Evolutionary conservation across 2,888 invertebrate genomes (phyloP).

Genomic region (Drosophila crucigera): DNA sequence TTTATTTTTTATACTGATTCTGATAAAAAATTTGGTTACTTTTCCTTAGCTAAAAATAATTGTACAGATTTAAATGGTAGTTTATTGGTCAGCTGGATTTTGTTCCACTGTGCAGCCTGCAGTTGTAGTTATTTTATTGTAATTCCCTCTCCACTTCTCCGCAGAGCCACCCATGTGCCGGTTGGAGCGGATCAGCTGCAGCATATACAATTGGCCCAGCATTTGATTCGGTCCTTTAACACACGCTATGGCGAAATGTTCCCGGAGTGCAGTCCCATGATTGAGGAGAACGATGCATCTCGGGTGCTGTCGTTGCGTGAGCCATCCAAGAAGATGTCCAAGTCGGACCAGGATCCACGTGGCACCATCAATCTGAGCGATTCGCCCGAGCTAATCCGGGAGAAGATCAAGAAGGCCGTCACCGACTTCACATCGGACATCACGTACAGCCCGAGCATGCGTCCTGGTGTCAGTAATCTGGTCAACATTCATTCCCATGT

Average conservation of each 20-base stretch:
- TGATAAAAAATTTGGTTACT: too few relatives aligned
- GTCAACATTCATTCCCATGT: slow-evolving; percentile 93
- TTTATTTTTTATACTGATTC: neutral
- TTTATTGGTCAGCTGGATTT: neutral
- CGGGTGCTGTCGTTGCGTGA: slow-evolving; percentile 93
- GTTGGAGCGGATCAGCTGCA: slow-evolving; percentile 97
- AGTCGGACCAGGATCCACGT: slow-evolving; percentile 93
- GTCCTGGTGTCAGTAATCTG: slow-evolving; percentile 96
- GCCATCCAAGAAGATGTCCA: slow-evolving; percentile 98
- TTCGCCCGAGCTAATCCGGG: slow-evolving; percentile 88
- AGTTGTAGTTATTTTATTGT: neutral
- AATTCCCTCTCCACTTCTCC: neutral
- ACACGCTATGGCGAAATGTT: slow-evolving; percentile 91
- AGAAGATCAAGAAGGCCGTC: slow-evolving; percentile 94
- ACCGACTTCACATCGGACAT: slow-evolving; percentile 95
- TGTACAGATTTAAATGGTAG: neutral
- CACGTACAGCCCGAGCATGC: slow-evolving; percentile 90
- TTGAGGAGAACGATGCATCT: slow-evolving; percentile 86
- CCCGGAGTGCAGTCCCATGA: slow-evolving; percentile 90
- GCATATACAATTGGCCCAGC: slow-evolving; percentile 93
- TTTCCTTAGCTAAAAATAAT: neutral
- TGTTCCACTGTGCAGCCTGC: too few relatives aligned
- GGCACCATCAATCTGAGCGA: slow-evolving; percentile 93
- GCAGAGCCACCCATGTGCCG: slow-evolving; percentile 95
- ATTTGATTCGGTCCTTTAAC: slow-evolving; percentile 93